Base-by-base conservation (phyloP, 2,888 invertebrate genomes). In the Pecten maximus region DNA sequence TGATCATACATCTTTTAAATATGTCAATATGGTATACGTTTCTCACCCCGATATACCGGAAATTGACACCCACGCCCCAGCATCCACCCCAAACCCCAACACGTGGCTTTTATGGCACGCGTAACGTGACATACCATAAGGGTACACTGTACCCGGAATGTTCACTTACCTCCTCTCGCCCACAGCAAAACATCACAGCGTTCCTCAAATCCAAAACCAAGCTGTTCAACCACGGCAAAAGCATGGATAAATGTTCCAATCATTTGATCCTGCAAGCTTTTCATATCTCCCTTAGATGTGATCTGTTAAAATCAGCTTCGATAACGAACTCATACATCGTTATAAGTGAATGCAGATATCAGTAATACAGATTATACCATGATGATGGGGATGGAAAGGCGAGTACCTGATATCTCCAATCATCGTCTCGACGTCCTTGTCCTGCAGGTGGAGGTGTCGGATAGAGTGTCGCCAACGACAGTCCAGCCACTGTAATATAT, bases 121-220 rank as follows among this genome's bases (percentile, higher is more conserved):
- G 74, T 74, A 28, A 19, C 3, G 50, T 12, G 6, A 74, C 10
- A 35, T 74, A 74, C 35, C 74, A 74, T 74, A 28, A 28, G 28
- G 74, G 74, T 74, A 74, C 35, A n/a, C n/a, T 35, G 28, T 74
- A 74, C 74, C 74, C 74, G 74, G 35, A 74, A 60, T 60, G 48
- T 48, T 40, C 60, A 40, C 91, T 92, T 90, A 93, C 93, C 93
- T 92, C 90, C 44, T 90, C 90, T 90, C 91, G 89, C 48, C 93
- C 93, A 91, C 93, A 93, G 90, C 93, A 93, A 89, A 93, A 92
- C 93, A 93, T 93, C 60, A 90, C 93, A 89, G 89, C 92, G 88
- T 90, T 91, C 91, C 91, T 90, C 88, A 92, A 60, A 88, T 91
- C 89, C 89, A 54, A 88, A 90, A 90, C 89, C 89, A 92, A 87